Evolutionary conservation across 2,888 invertebrate species (phyloP), one percentile per base, ranked within the genome.

Genomic region (Nipponacmea schrenckii): DNA sequence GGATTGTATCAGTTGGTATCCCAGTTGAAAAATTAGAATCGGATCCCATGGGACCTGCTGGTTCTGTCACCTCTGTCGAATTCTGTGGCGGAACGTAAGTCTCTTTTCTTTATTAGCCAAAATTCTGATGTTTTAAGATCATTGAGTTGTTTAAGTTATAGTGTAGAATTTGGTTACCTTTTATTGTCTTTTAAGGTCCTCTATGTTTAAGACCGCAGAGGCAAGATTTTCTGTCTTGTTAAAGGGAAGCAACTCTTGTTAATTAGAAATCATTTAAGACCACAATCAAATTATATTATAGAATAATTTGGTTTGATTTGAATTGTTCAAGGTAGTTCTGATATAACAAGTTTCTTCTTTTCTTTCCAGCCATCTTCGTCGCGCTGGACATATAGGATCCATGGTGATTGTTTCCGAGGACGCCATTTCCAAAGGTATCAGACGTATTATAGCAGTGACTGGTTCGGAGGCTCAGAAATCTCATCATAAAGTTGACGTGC

Each of bases 391-490:
- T 88, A 94, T 98, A 85, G 97, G 96, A 48, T 94, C 95, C 83
- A 96, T 99, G 90, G 94, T 98, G 1, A 98, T 99, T 84, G 93
- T 96, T 4, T 95, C 95, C 82, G 99, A 99, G 91, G 99, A 99
- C 91, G 98, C 99, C 15, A 99, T 99, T 80, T 97, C 99, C 64
- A 99, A 99, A 90, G 99, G 99, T 71, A 96, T 98, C 80, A 92
- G 99, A 74, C 92, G 99, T 86, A 97, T 99, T 86, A 96, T 98
- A 44, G 98, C 98, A 26, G 90, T 99, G 14, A 99, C 98, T 46
- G 99, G 99, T 0, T 94, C 95, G 4, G 97, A 97, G 90, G 98
- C 97, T 39, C 75, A 77, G 48, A 88, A 85, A 91, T 96, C 97
- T 15, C 87, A 94, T 24, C 95, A 95, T 84, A 94, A 94, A 87